Conservation (phyloP, 2,888 invertebrate species). For the Salticus scenicus region DNA sequence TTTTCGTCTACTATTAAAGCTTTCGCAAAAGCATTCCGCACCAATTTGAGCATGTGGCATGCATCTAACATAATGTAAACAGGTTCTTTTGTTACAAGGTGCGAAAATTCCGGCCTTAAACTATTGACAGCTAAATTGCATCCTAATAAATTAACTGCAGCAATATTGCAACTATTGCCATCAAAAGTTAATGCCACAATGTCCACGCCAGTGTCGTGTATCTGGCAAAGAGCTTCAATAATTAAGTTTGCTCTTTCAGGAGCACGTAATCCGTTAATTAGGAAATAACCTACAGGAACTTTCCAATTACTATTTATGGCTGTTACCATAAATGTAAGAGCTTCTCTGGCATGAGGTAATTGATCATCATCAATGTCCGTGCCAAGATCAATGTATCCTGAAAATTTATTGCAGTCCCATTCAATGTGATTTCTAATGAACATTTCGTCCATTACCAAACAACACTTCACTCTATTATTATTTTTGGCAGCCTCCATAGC, state of each 20-base stretch:
- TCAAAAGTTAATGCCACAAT: slow-evolving; percentile 31
- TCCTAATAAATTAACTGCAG: slow-evolving; percentile 19
- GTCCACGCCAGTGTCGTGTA: background rate
- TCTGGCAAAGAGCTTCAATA: background rate
- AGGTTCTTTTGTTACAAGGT: background rate
- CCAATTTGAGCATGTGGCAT: slow-evolving; percentile 33
- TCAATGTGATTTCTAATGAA: background rate
- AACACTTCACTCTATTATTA: background rate
- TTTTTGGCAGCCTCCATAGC: background rate
- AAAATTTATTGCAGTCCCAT: background rate
- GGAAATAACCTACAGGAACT: slow-evolving; percentile 11
- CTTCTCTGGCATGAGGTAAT: slow-evolving; percentile 7
- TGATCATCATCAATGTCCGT: slow-evolving; percentile 7
- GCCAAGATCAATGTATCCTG: background rate
- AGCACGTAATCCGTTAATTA: background rate
- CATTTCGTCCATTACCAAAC: slow-evolving; percentile 14
- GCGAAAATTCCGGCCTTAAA: background rate
- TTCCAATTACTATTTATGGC: background rate
- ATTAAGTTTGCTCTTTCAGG: background rate
- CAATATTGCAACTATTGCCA: slow-evolving; percentile 6
- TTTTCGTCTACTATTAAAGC: background rate
- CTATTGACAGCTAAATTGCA: background rate
- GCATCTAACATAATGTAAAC: slow-evolving; percentile 14
- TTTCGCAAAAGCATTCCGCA: slow-evolving; percentile 22
- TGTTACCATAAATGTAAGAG: slow-evolving; percentile 7